Evolutionary conservation across 2,797 vertebrate species (phyloP).

Genomic region (Danio jaintianensis): DNA sequence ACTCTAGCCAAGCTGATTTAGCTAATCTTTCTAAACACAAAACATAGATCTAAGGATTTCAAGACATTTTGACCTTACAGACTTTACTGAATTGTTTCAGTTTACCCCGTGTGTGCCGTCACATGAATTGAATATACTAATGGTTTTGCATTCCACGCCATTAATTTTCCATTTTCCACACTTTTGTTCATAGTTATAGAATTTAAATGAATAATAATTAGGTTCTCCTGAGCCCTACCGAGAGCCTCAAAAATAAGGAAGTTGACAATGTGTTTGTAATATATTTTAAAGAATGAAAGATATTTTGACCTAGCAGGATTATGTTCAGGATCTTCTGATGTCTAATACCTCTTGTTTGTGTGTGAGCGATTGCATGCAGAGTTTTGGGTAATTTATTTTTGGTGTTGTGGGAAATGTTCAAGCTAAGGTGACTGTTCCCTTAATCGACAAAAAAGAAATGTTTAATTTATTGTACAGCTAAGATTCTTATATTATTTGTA

Average conservation of each 20-base stretch:
- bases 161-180: background rate
- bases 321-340: conserved; percentile 31
- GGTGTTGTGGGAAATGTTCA: conserved; percentile 41
- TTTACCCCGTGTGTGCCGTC: background rate
- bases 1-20: background rate
- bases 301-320: conserved; percentile 1
- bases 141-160: background rate
- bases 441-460: conserved; percentile 36
- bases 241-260: background rate
- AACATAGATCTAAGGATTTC: conserved; percentile 1
- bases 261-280: background rate
- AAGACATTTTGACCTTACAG: background rate
- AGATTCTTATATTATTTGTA: conserved; percentile 66
- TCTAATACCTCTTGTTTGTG: conserved; percentile 25
- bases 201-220: background rate
- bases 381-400: conserved; percentile 31
- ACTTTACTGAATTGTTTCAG: no score
- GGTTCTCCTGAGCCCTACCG: background rate
- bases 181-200: background rate
- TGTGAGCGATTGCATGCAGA: conserved; percentile 34
- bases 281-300: background rate
- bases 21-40: background rate
- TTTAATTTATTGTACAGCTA: conserved; percentile 69
- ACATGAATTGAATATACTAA: background rate
- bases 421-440: conserved; percentile 49